These are phyloP conservation scores for Myxocyprinus asiaticus DNA, from an alignment of 2,113 vertebrate species.

Conservation along the genomic window DNA sequence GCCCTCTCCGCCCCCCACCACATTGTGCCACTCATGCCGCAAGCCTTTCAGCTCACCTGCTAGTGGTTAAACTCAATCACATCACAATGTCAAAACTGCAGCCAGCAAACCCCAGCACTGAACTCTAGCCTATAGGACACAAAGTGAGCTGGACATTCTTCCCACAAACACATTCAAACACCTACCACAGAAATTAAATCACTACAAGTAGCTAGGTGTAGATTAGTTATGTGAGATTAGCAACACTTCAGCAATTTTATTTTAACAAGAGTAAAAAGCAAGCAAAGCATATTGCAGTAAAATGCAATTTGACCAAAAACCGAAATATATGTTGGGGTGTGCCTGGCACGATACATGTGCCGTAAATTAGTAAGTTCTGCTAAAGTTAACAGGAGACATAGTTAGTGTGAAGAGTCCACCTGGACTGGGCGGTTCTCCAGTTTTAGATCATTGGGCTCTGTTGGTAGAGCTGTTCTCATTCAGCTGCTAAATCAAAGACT, in stretches of 20 bases:
- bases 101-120: slow-evolving; percentile 28
- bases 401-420: too few species aligned
- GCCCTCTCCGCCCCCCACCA: not conserved
- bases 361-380: not conserved
- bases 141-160: not conserved
- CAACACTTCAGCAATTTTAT: not conserved
- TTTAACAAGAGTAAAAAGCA: not conserved
- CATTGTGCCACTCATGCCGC: slow-evolving; percentile 67
- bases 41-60: slow-evolving; percentile 73
- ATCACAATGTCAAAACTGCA: slow-evolving; percentile 59
- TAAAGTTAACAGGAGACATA: not conserved
- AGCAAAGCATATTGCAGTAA: not conserved
- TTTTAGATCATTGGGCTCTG: slow-evolving; percentile 30
- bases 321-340: not conserved
- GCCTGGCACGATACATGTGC: not conserved
- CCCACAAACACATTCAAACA: not conserved
- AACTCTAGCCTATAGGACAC: slow-evolving; percentile 10
- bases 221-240: not conserved
- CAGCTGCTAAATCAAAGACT: slow-evolving; percentile 59
- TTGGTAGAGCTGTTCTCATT: slow-evolving; percentile 9
- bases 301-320: not conserved
- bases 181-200: not conserved
- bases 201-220: too few species aligned
- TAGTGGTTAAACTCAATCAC: slow-evolving; percentile 73
- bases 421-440: slow-evolving; percentile 14